Base-by-base conservation (phyloP, 2,888 invertebrate species). In the Strigamia transsilvanica region DNA sequence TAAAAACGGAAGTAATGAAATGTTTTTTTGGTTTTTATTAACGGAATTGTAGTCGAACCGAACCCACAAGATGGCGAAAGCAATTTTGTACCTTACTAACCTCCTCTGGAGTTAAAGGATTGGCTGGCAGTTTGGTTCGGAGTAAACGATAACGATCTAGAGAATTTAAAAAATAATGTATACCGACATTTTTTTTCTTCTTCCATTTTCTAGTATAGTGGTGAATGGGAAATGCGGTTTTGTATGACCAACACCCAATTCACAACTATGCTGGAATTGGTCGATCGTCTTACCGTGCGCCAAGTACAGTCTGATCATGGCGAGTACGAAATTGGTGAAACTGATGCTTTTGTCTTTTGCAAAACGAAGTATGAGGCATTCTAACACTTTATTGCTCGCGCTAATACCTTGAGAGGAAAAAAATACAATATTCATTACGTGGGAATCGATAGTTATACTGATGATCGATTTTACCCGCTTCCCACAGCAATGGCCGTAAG, bases 381-480 rank as follows among this genome's bases (percentile, higher is more conserved):
- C 93, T 84, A 93, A 90, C 81, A 93, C 93, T 89, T 93, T 94
- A 88, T 93, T 93, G 88, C 92, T 92, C 83, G 93, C 93, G 85
- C 90, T 91, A 85, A 91, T 90, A 27, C 92, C 85, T 84, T 32
- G 51, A n/a, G 27, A 56, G 79, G 42, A 82, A 73, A 18, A n/a
- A 34, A 2, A 46, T 5, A 27, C 1, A 10, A 2, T 77, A 10
- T 5, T 23, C 2, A 23, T n/a, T 3, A 23, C 18, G 61, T 61
- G 61, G 21, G 7, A 56, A 23, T 9, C 0, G 32, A 5, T 10
- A 12, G 3, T 5, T 32, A 5, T 38, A n/a, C n/a, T 77, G 4
- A 77, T 15, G 9, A 6, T n/a, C 3, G n/a, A 27, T 27, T 38
- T 23, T 82, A 85, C 85, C 91, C 46, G 93, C 93, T 87, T 93